Evolutionary conservation across 2,888 invertebrate species (phyloP).

Genomic region (Malthinus seriepunctatus): DNA sequence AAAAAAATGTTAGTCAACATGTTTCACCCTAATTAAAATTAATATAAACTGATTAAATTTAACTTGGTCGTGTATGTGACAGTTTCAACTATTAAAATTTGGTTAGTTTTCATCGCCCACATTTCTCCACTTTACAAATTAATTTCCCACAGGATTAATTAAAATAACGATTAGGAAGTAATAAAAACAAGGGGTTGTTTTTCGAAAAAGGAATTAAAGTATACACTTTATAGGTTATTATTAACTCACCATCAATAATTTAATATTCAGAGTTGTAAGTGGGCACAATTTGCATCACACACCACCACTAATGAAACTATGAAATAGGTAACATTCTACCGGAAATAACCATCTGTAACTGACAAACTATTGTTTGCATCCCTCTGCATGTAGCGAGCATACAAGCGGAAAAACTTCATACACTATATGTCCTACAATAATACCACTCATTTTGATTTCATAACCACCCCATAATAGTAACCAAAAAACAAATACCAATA

Average conservation of each 20-base stretch:
- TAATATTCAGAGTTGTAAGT: not conserved
- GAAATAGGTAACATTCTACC: slow-evolving; percentile 5
- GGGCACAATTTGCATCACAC: not conserved
- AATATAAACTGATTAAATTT: not conserved
- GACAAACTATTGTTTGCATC: slow-evolving; percentile 9
- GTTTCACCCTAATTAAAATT: slow-evolving; percentile 1
- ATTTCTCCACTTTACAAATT: not conserved
- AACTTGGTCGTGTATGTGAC: slow-evolving; percentile 1
- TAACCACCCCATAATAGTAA: not conserved
- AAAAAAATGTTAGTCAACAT: slow-evolving; percentile 1
- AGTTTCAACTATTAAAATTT: slow-evolving; percentile 4
- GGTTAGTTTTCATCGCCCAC: not conserved
- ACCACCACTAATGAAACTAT: not conserved
- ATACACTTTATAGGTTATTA: not conserved
- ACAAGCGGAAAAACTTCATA: slow-evolving; percentile 6
- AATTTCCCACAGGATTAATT: not conserved
- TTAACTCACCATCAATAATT: not conserved
- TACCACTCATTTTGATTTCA: not conserved
- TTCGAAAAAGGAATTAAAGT: not conserved
- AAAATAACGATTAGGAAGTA: not conserved
- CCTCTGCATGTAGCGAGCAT: not conserved
- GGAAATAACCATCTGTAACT: slow-evolving; percentile 10
- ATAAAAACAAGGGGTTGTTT: not conserved
- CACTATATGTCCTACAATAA: not conserved
- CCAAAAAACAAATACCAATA: not conserved